A percentile compares a stretch with the other conserved stretches of the same genome.
These are phyloP conservation scores for Sebastes elongatus DNA, from an alignment of 2,797 vertebrate species.

Conservation along the genomic window DNA sequence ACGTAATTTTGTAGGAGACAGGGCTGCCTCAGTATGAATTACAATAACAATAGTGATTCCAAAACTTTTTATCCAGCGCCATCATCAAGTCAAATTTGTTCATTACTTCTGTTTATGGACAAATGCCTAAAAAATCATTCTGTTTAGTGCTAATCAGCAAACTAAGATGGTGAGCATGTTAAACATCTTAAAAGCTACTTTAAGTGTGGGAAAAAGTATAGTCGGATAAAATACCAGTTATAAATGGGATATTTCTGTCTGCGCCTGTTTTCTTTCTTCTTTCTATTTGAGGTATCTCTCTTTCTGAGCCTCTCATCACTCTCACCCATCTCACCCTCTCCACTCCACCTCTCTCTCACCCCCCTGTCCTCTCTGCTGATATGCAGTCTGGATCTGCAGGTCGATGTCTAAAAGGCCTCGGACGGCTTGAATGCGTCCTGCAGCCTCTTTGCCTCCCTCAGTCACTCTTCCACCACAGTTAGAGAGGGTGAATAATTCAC, in stretches of 20 bases:
- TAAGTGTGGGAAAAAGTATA: neutral
- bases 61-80: neutral
- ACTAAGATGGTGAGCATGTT: neutral
- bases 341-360: slow-evolving; percentile 7
- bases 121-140: neutral
- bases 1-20: too few species aligned
- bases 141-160: neutral
- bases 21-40: neutral
- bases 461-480: slow-evolving; percentile 49
- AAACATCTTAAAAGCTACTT: neutral
- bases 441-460: slow-evolving; percentile 13
- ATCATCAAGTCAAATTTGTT: neutral
- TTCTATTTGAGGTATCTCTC: neutral
- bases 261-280: neutral
- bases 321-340: neutral
- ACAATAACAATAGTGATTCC: neutral
- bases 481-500: slow-evolving; percentile 81
- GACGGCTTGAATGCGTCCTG: slow-evolving; percentile 16
- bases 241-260: slow-evolving; percentile 6
- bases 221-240: neutral
- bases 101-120: neutral
- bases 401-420: slow-evolving; percentile 36
- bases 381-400: neutral
- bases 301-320: neutral
- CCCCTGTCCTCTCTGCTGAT: slow-evolving; percentile 13